Evolutionary conservation across 2,113 vertebrate genomes (phyloP), one percentile per base, ranked within the genome.

Genomic region (Pollachius pollachius): DNA sequence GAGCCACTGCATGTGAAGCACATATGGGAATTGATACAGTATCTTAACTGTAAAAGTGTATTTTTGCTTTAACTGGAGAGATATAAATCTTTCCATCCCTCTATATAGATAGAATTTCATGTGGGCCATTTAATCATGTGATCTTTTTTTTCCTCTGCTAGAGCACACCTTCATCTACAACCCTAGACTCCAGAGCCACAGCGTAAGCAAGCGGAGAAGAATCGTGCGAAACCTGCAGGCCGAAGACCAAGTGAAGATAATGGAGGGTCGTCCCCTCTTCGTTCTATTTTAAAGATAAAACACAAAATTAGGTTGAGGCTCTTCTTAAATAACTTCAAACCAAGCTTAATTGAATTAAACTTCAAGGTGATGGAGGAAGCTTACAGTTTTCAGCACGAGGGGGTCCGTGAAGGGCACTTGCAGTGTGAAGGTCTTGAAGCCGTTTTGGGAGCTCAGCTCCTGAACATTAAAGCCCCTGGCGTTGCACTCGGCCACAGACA

Each of bases 351-450:
- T 34, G 25, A 11, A 4, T 18, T 30, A 54, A 0, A 70, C 58
- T 37, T 15, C 2, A 62, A 27, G 41, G 8, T 19, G 9, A 34
- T 3, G 63, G 15, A 13, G 17, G 21, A 52, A 56, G 13, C 62
- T 11, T 41, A 94, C 94, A 87, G 65, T 77, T 69, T 87, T 85
- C 18, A 67, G 62, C 17, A 94, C 75, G 0, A 72, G 74, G 15
- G 74, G 74, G 64, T 88, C 83, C 30, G 64, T 77, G 79, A 94
- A 90, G 7, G 90, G 70, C 9, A 93, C 85, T 77, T 92, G 61
- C 1, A 95, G 65, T 1, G 69, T 2, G 1, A 90, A 93, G 37
- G 62, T 66, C 68, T 88, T 91, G 9, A 80, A 89, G 68, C 89
- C 67, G 61, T 93, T 91, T 2, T 74, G 67, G n/a, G 87, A 66